Percentiles rank a stretch among this genome's conserved stretches.
phyloP scores from a whole-genome alignment of 2,113 vertebrate species.

The Poeciliopsis retropinna region DNA sequence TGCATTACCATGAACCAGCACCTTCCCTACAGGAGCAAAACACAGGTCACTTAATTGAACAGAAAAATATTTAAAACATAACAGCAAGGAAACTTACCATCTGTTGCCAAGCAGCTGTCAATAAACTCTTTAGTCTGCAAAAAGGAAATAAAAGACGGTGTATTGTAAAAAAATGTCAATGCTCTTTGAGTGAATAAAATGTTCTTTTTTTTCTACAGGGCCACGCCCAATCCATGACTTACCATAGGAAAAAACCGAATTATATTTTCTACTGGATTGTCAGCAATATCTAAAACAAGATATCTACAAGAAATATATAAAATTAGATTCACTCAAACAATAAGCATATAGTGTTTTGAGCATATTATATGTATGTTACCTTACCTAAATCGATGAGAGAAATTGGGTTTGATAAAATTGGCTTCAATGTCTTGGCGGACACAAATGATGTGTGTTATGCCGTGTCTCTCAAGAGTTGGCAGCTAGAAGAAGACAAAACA shows the following conservation, averaged over 20 bases:
- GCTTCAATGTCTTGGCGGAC: slow-evolving; percentile 99
- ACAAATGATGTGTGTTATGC: slow-evolving; percentile 96
- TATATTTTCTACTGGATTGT: slow-evolving; percentile 99
- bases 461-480: slow-evolving; percentile 92
- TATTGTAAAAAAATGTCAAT: background rate
- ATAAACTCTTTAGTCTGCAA: slow-evolving; percentile 98
- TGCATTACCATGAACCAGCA: slow-evolving; percentile 98
- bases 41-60: background rate
- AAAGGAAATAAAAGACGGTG: slow-evolving; percentile 23
- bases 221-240: slow-evolving; percentile 64
- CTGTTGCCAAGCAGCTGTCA: slow-evolving; percentile 95
- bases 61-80: slow-evolving; percentile 1
- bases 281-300: slow-evolving; percentile 99
- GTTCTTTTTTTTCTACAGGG: background rate
- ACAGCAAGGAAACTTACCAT: slow-evolving; percentile 82
- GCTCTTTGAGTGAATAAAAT: background rate
- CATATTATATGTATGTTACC: slow-evolving; percentile 16
- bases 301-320: slow-evolving; percentile 81
- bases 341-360: background rate
- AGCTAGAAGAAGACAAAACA: slow-evolving; percentile 77
- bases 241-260: slow-evolving; percentile 97
- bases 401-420: slow-evolving; percentile 99
- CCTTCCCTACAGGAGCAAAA: slow-evolving; percentile 85
- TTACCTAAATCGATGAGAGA: slow-evolving; percentile 96
- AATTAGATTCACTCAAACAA: background rate